Evolutionary conservation across 2,797 vertebrate species (phyloP), one percentile per base, ranked within the genome.

Genomic region (Ispidina picta): DNA sequence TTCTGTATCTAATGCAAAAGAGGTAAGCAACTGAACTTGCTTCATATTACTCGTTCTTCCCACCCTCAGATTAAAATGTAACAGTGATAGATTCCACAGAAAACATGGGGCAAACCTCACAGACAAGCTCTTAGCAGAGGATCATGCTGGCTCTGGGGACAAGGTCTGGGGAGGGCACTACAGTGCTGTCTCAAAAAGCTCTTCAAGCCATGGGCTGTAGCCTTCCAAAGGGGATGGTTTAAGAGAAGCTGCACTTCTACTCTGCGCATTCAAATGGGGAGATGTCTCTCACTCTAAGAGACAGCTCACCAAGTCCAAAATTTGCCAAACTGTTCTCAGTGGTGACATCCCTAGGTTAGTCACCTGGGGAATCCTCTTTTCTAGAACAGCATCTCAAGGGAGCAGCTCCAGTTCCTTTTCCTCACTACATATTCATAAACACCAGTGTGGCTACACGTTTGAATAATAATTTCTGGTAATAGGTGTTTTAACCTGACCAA

Each of bases 351-450:
- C 71, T 60, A 92, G 66, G 46, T 46, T 68, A 73, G 78, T 62
- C 86, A 77, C 70, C 74, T 59, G 12, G 76, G 77, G 65, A 92
- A 60, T 69, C 71, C 52, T 81, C 71, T 65, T 90, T 90, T 84
- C 72, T 64, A 83, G 63, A 62, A 74, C 20, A 31, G 60, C 64
- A 76, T 91, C 82, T 83, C 71, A 39, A 83, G 92, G 66, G 73
- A 94, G 43, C 29, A 92, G 77, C 63, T 90, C 75, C 85, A 91
- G 54, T 80, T 94, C 83, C 59, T 79, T 89, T 94, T 85, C 71
- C 62, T 92, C 29, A 4, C 79, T 90, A 64, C 63, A 23, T 91
- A 79, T 81, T 95, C 79, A 95, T 89, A 76, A 88, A 69, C 79
- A 91, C 18, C n/a, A 28, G 22, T 37, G 59, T 14, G 10, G 28